phyloP scores from a whole-genome alignment of 2,888 invertebrate species.

The Frankliniella intonsa region DNA sequence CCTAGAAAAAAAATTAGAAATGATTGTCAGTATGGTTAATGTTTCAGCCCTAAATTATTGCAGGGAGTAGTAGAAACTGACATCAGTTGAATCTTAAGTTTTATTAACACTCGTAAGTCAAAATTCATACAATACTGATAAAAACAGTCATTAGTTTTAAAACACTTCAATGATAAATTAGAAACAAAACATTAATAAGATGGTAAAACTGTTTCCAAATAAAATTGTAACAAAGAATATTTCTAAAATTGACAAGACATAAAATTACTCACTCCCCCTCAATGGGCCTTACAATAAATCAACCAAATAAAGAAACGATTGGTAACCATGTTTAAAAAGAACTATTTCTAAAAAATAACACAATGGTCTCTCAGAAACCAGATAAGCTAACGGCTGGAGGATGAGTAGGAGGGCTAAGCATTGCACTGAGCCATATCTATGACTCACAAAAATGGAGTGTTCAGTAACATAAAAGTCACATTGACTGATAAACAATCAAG shows the following conservation, averaged over 20 bases:
- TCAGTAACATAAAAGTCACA: not conserved
- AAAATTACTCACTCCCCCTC: not conserved
- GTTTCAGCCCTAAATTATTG: not conserved
- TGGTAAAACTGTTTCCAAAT: not conserved
- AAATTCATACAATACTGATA: slow-evolving; percentile 23
- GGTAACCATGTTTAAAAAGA: not conserved
- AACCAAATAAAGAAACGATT: not conserved
- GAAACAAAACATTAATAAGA: not conserved
- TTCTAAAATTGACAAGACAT: not conserved
- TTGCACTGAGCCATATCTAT: too few species aligned
- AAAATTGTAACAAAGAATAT: not conserved
- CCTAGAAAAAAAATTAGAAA: not conserved
- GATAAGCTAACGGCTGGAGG: too few species aligned
- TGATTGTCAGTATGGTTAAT: not conserved
- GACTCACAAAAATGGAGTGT: too few species aligned
- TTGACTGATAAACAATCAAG: not conserved
- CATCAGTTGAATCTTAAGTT: not conserved
- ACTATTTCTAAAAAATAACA: not conserved
- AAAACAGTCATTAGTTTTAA: not conserved
- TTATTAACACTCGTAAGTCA: slow-evolving; percentile 4
- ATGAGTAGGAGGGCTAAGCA: too few species aligned
- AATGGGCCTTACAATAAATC: not conserved
- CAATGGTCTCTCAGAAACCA: too few species aligned
- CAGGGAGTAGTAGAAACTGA: slow-evolving; percentile 16
- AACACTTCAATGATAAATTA: not conserved